Evolutionary conservation across 2,113 vertebrate genomes (phyloP).

Genomic region (Urocitellus parryii): DNA sequence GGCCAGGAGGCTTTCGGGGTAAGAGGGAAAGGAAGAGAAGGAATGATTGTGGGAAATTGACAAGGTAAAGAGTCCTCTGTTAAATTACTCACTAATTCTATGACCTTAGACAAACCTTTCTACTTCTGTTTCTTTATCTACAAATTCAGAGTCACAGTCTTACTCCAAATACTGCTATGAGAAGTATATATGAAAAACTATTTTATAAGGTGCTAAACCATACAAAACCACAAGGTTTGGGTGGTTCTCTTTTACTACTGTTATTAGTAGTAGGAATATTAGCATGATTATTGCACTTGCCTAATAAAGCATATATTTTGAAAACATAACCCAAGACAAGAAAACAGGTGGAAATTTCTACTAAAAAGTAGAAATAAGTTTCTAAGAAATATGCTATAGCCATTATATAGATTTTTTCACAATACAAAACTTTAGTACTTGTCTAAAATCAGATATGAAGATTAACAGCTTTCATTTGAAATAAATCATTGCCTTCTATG

Average conservation of each 20-base stretch:
- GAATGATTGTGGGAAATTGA: background rate
- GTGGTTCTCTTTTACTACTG: background rate
- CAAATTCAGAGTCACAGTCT: background rate
- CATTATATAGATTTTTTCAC: background rate
- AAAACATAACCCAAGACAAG: background rate
- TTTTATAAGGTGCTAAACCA: background rate
- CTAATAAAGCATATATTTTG: background rate
- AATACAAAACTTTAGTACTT: background rate
- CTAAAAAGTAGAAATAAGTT: background rate
- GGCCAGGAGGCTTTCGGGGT: background rate
- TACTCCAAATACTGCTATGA: background rate
- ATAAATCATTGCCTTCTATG: background rate
- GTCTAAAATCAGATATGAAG: conserved; percentile 11
- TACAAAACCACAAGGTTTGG: background rate
- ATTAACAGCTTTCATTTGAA: conserved; percentile 46
- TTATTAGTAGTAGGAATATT: background rate
- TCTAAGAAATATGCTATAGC: background rate
- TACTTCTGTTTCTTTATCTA: background rate
- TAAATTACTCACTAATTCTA: background rate
- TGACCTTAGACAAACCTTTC: background rate
- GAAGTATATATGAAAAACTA: background rate
- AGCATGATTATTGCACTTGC: background rate
- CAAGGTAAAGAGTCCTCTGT: background rate
- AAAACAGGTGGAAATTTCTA: background rate
- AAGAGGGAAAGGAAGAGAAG: background rate